Evolutionary conservation across 1,140 invertebrate genomes (phyloP), one percentile per base, ranked within the genome.

Genomic region (Drosophila kanapiae): DNA sequence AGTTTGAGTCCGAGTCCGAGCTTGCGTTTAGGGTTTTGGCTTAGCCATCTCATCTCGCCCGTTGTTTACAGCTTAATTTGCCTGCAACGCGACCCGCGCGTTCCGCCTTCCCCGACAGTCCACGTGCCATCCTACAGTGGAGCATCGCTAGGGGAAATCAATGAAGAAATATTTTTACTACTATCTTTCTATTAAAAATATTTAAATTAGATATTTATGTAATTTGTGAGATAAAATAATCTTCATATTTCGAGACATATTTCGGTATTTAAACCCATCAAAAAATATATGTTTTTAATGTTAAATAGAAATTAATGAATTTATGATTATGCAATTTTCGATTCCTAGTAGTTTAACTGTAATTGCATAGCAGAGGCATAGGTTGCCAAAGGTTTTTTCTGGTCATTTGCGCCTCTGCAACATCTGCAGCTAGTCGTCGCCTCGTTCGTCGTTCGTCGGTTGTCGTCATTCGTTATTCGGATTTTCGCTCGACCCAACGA

Each of bases 61-160:
- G 80, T 88, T 87, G 84, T 90, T 87, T 88, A 88, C 84, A 88
- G 84, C 84, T 88, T 90, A 88, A 88, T 88, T 88, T 88, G 64
- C 75, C 40, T 67, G 70, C 69, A 71, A 35, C 58, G 23, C 51
- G 31, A 38, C 54, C 74, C 31, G 9, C 9, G 61, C 35, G 64
- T 47, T 31, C 29, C 37, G 51, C 47, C 35, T 56, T 56, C 42
- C 60, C 72, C 56, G 49, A 58, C 48, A 16, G 49, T 78, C 82
- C 84, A 88, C 84, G 84, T 90, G 84, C 84, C 85, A 75, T 9
- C 6, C n/a, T 65, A 65, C 62, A 65, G 62, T 42, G 38, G 11
- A 14, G 13, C 38, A 35, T 18, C 18, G 5, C 9, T 18, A 35
- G 18, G 13, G 16, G 3, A 23, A 54, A 14, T 9, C 2, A 37